Conservation (phyloP, 2,888 invertebrate species). For the Sphaeridia pumilis region DNA sequence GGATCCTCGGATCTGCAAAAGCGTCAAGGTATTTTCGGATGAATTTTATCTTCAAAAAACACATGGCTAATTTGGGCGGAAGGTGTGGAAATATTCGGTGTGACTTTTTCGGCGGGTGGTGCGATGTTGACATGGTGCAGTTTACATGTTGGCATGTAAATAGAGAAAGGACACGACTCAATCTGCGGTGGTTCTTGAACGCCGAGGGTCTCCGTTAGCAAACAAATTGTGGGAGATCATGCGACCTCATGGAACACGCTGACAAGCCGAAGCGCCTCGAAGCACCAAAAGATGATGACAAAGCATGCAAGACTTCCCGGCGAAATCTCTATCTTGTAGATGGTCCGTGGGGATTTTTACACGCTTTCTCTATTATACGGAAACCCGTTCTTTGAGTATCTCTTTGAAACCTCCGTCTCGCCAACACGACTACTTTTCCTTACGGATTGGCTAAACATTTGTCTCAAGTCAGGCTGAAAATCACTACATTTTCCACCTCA, state of each 20-base stretch:
- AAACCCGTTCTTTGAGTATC: no score
- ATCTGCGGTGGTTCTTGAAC: no score
- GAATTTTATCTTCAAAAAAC: no score
- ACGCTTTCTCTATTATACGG: no score
- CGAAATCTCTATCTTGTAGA: background rate
- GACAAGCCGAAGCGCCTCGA: background rate
- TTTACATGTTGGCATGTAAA: background rate
- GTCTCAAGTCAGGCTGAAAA: conserved; percentile 1
- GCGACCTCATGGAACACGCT: no score
- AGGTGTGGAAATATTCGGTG: no score
- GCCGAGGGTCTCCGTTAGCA: background rate
- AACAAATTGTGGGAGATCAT: conserved; percentile 1
- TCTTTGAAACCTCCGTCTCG: background rate
- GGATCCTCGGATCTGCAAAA: conserved; percentile 75
- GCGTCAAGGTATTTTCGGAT: no score
- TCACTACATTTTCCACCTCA: conserved; percentile 1
- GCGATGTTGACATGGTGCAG: background rate
- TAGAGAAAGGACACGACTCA: background rate
- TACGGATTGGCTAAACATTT: conserved; percentile 1
- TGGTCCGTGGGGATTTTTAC: no score
- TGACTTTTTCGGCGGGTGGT: no score
- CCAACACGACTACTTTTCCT: background rate
- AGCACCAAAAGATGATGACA: conserved; percentile 2
- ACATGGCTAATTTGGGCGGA: no score
- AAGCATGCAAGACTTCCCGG: background rate